Base-by-base conservation (phyloP, 2,888 invertebrate species). In the Drosophila meridiana region DNA sequence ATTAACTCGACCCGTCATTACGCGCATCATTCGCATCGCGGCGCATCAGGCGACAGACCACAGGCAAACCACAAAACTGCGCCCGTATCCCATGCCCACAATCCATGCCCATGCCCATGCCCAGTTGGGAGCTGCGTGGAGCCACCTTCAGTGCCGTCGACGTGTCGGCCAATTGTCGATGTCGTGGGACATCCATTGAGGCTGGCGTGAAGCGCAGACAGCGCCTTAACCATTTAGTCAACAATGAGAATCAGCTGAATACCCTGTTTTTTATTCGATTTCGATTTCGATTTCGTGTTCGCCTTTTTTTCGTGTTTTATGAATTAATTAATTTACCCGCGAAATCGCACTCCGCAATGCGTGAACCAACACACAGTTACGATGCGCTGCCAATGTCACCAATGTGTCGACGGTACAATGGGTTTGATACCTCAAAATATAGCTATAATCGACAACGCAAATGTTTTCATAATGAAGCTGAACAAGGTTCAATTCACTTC, bases 1-100 rank as follows among this genome's bases (percentile, higher is more conserved):
- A 87, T 87, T 89, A 89, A 87, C 89, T 87, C 89, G 85, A 85
- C 82, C 87, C 89, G 87, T 87, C 87, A 87, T 86, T 88, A 87
- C 86, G 89, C 87, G 87, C 87, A 87, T 87, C 87, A 85, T 83
- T 89, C 87, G 77, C 83, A 87, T 87, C 75, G 89, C 87, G 62
- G 70, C 79, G 83, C 84, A 89, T 84, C 89, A 83, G 77, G 83
- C 82, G 79, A 83, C 83, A 87, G 89, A 87, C 87, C 87, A 87
- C 87, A 87, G 85, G 89, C 84, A 69, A 68, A 75, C 75, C 80
- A 48, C 77, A 76, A 38, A 45, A 43, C 61, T 48, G 55, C 60
- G 7, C 47, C 59, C 60, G 48, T 32, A 53, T 28, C 28, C 40
- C 42, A 56, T 42, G 13, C 20, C 56, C 55, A 14, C 36, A 7